Base-by-base conservation (phyloP, 2,113 vertebrate species). In the Planiliza haematocheilus region DNA sequence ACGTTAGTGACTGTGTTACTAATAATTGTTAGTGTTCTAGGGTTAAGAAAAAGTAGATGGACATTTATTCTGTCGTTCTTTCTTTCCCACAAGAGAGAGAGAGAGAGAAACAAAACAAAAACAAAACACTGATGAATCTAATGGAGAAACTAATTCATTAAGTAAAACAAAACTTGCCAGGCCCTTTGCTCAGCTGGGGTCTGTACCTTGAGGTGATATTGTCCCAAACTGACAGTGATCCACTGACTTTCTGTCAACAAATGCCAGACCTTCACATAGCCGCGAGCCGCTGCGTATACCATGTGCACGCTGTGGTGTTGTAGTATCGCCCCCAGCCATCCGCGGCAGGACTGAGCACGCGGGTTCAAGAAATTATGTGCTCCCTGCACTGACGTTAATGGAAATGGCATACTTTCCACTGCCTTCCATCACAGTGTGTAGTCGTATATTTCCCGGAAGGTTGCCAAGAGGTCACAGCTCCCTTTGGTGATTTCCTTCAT, bases 311-410 rank as follows among this genome's bases (percentile, higher is more conserved):
- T 45, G 37, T 24, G 38, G 18, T 51, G 42, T 68, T 65, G 8
- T 36, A 58, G 13, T 49, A 58, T 70, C 60, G 43, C 77, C 70
- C 69, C 18, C 16, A 55, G 41, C 16, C 51, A 59, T 67, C 50
- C 52, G 18, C 17, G 12, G 34, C 36, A 69, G 34, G 38, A 59
- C 41, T 38, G 41, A 55, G 36, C n/a, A n/a, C n/a, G n/a, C n/a
- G n/a, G n/a, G 20, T n/a, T 45, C 13, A 48, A 46, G 20, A 64
- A 58, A 48, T 46, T 0, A 58, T 41, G 60, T 43, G 49, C 24
- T 73, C 52, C 57, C n/a, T 74, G 10, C 14, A 24, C 21, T 50
- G 43, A 37, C 21, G 62, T 42, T 53, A 56, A 56, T 77, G 58
- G 16, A 77, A 65, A 66, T 51, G 37, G 30, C 14, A 7, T 52